Percentiles rank a stretch among this genome's conserved stretches.
Conservation (phyloP, 2,113 vertebrate species). For the Silurus meridionalis region DNA sequence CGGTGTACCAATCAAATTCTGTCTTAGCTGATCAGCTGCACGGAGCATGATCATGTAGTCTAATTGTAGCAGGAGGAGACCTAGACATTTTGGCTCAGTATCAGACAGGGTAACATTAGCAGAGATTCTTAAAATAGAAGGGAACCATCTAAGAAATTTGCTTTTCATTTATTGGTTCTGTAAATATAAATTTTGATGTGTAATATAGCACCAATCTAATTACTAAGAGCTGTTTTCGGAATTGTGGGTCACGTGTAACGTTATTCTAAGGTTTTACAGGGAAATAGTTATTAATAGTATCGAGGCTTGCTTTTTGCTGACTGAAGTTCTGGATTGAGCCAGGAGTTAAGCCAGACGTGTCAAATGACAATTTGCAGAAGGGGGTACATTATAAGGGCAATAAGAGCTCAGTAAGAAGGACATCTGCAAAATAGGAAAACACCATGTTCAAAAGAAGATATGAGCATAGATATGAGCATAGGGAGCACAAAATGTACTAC, state of each 20-base stretch:
- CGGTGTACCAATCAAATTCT: background rate
- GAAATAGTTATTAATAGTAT: background rate
- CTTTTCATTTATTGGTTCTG: background rate
- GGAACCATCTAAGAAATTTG: conserved; percentile 5
- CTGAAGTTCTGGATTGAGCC: background rate
- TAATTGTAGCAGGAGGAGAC: background rate
- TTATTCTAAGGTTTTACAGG: background rate
- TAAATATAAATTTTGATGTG: background rate
- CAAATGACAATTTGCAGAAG: conserved; percentile 12
- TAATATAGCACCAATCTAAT: background rate
- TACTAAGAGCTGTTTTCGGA: background rate
- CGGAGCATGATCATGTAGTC: background rate
- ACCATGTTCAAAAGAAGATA: conserved; percentile 49
- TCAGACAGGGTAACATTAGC: background rate
- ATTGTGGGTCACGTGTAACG: background rate
- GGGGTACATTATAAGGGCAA: background rate
- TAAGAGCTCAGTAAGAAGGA: conserved; percentile 41
- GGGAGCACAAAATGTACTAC: background rate
- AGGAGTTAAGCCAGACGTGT: conserved; percentile 2
- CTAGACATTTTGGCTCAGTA: background rate
- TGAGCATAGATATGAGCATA: background rate
- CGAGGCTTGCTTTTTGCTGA: background rate
- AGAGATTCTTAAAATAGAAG: background rate
- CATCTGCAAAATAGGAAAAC: conserved; percentile 52
- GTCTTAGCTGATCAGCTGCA: background rate